These are phyloP conservation scores for Penaeus japonicus DNA, from an alignment of 1,140 invertebrate genomes.

Conservation along the genomic window DNA sequence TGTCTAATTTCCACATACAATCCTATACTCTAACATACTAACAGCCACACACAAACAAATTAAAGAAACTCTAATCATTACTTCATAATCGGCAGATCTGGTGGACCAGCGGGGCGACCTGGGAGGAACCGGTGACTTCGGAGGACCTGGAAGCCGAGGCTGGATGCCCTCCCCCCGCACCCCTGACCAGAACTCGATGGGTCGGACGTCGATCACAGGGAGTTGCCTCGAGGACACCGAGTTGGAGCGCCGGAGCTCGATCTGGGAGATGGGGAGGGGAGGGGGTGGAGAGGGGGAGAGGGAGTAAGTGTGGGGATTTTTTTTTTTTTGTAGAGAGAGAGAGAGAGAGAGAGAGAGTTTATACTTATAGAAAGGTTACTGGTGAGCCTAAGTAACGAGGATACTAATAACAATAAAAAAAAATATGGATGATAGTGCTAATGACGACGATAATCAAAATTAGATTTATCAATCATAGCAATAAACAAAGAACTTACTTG, in stretches of 20 bases:
- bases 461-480: no score
- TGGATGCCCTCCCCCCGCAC: constrained; percentile 62
- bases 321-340: not conserved
- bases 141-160: constrained; percentile 60
- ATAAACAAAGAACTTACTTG: constrained; percentile 17
- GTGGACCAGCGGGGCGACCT: constrained; percentile 23
- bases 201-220: constrained; percentile 65
- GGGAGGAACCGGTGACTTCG: constrained; percentile 16
- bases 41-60: not conserved
- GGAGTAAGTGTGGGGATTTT: not conserved
- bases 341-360: no score
- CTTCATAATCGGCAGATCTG: constrained; percentile 16
- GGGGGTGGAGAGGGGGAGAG: not conserved
- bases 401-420: no score
- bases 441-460: no score
- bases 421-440: no score
- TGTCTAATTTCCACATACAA: no score
- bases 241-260: constrained; percentile 52
- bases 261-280: not conserved
- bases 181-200: constrained; percentile 67
- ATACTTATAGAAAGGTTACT: no score
- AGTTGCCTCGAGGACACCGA: constrained; percentile 60
- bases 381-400: no score
- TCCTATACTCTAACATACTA: not conserved
- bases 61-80: constrained; percentile 22